phyloP scores from a whole-genome alignment of 1,140 invertebrate genomes.

The Drosophila kanapiae region DNA sequence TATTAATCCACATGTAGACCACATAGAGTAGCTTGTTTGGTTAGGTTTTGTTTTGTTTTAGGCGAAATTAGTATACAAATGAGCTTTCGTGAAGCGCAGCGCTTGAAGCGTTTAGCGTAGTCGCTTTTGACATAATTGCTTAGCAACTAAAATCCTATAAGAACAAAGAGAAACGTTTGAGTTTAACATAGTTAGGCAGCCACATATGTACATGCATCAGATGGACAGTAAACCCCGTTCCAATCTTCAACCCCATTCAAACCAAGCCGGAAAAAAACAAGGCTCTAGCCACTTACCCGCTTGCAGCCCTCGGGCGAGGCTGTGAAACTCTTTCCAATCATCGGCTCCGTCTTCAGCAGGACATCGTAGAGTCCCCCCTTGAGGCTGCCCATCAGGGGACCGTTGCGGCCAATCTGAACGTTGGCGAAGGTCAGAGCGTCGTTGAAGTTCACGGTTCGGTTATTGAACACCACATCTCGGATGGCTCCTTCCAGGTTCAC shows the following conservation, averaged over 20 bases:
- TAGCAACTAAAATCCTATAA: constrained; percentile 85
- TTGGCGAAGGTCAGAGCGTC: constrained; percentile 89
- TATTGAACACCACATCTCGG: constrained; percentile 92
- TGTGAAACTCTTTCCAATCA: constrained; percentile 85
- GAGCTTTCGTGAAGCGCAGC: constrained; percentile 74
- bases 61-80: constrained; percentile 84
- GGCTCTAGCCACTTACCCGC: constrained; percentile 79
- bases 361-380: constrained; percentile 84
- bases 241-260: background rate
- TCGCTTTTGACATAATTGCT: constrained; percentile 76
- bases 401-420: constrained; percentile 90
- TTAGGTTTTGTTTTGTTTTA: constrained; percentile 63
- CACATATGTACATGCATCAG: constrained; percentile 58
- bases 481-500: constrained; percentile 92
- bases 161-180: constrained; percentile 77
- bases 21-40: constrained; percentile 79
- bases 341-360: constrained; percentile 84
- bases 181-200: constrained; percentile 61
- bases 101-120: constrained; percentile 77
- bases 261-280: constrained; percentile 3
- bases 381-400: constrained; percentile 86
- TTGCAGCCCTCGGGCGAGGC: constrained; percentile 85
- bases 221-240: constrained; percentile 23
- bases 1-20: constrained; percentile 81
- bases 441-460: constrained; percentile 89